Evolutionary conservation across 2,888 invertebrate species (phyloP), one percentile per base, ranked within the genome.

Genomic region (Drosophila meridiana): DNA sequence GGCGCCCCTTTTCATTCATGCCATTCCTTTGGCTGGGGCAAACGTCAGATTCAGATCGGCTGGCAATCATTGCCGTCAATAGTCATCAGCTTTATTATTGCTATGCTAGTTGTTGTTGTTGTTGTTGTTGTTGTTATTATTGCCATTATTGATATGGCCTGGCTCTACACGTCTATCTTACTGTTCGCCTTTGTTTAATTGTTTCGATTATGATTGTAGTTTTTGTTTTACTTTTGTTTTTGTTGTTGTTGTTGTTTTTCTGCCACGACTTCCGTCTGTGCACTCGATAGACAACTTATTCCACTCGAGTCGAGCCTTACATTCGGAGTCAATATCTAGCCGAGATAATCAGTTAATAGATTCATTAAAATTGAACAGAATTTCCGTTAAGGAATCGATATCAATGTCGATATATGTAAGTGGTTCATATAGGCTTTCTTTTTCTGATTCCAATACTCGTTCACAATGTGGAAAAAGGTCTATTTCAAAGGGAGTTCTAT

Each of bases 121-220:
- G 58, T 34, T 42, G 26, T 14, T 56, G 53, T 58, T 63, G 11
- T 40, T 43, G 14, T 34, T 78, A 50, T 53, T 65, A 38, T 47
- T 63, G 42, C 62, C 65, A 42, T 72, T 65, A 34, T 64, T 56
- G 73, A 59, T 68, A 52, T 9, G 9, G 36, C n/a, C 42, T n/a
- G n/a, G 20, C 34, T 40, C 47, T 28, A 9, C 57, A 66, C 61
- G 26, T 52, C 69, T 63, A 42, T 20, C 60, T 63, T 64, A 63
- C 60, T 62, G 77, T 65, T 58, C 36, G 73, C 80, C 65, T 87
- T 87, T 87, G 82, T 85, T 73, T 87, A 82, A 87, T 85, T 80
- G 83, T 80, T 79, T 85, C 86, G 61, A 69, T 87, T 82, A 87
- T 82, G 68, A 64, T 52, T 66, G 69, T 56, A 59, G 64, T 48